These are phyloP conservation scores for Botrylloides violaceus DNA, from an alignment of 23 tunicate genomes.

Conservation along the genomic window DNA sequence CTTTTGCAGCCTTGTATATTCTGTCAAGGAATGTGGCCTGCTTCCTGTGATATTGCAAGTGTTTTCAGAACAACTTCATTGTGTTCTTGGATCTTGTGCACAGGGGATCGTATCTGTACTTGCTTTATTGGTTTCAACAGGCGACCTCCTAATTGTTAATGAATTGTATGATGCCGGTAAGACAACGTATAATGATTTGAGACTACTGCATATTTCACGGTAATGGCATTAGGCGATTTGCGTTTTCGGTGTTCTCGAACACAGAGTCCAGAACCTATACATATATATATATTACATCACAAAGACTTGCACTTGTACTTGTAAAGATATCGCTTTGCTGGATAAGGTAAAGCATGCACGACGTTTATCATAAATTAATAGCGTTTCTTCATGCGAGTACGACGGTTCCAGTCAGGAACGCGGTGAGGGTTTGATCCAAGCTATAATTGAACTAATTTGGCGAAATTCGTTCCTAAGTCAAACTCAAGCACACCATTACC, in stretches of 20 bases:
- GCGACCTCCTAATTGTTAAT: conserved; percentile 25
- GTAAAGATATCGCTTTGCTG: too few species aligned
- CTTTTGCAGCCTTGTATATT: conserved; percentile 12
- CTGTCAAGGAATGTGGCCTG: conserved; percentile 43
- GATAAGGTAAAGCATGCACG: too few species aligned
- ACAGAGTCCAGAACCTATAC: not conserved
- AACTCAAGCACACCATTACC: too few species aligned
- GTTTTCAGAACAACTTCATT: conserved; percentile 43
- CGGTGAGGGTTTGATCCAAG: too few species aligned
- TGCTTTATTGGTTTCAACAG: conserved; percentile 25
- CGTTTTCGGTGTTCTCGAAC: not conserved
- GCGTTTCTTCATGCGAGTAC: too few species aligned
- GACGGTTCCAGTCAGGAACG: too few species aligned
- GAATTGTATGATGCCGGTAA: conserved; percentile 62
- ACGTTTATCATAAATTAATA: too few species aligned
- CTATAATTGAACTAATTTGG: too few species aligned
- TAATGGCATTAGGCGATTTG: not conserved
- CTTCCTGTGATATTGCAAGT: conserved; percentile 38
- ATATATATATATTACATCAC: too few species aligned
- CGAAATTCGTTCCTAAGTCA: too few species aligned
- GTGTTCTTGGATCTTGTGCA: conserved; percentile 29
- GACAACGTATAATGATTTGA: not conserved
- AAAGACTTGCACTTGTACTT: too few species aligned
- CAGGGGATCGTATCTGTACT: conserved; percentile 64
- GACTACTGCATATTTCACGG: not conserved